Evolutionary conservation across 2,113 vertebrate species (phyloP).

Genomic region (Paraplagusia blochii): DNA sequence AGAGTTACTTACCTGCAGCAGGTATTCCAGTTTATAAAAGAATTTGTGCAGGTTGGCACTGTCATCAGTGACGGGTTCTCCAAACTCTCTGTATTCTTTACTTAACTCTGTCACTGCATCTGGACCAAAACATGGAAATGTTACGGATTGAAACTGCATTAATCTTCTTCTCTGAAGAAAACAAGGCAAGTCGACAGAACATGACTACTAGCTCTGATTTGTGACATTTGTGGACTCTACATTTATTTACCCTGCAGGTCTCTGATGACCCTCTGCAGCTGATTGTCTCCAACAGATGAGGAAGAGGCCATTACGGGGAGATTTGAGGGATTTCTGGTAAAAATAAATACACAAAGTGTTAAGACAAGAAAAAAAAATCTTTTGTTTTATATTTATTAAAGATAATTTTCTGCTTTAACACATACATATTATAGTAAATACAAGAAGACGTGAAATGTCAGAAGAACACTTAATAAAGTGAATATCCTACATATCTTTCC

Average conservation of each 20-base stretch:
- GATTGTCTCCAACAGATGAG: constrained; percentile 80
- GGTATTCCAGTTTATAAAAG: constrained; percentile 93
- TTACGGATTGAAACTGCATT: constrained; percentile 15
- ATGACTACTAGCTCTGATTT: too few species aligned
- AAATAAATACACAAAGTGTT: neutral
- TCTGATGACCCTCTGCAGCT: constrained; percentile 91
- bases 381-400: too few species aligned
- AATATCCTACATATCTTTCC: too few species aligned
- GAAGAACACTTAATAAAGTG: too few species aligned
- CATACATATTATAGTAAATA: too few species aligned
- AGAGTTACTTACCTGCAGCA: constrained; percentile 73
- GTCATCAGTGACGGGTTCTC: constrained; percentile 91
- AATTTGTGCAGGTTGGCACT: constrained; percentile 90
- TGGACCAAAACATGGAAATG: constrained; percentile 56
- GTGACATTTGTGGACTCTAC: neutral
- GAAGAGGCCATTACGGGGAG: constrained; percentile 77
- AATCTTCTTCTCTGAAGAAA: too few species aligned
- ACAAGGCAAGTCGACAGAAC: too few species aligned
- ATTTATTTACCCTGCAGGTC: constrained; percentile 87
- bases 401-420: too few species aligned
- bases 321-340: constrained; percentile 20
- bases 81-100: constrained; percentile 85
- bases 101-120: constrained; percentile 88
- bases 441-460: too few species aligned
- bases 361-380: neutral